Base-by-base conservation (phyloP, 2,888 invertebrate species). In the Diadromus collaris region DNA sequence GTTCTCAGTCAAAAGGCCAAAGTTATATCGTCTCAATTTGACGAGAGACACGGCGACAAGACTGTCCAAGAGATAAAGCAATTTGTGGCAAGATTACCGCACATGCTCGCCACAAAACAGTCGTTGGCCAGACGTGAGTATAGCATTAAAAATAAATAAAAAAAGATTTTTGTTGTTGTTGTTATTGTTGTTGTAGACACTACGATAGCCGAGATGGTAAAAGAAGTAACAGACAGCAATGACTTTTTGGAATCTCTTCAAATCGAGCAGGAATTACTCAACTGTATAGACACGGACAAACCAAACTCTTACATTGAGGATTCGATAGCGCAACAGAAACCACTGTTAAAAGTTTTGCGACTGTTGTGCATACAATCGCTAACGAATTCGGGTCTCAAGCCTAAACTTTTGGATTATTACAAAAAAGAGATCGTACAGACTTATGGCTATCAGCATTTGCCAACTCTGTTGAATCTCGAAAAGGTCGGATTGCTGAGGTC, bases 21-120 rank as follows among this genome's bases (percentile, higher is more conserved):
- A 88, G 93, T 95, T 6, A 96, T 99, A 69, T 95, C 97, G 81
- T 94, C 95, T 0, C 96, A 98, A 88, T 93, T 97, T 88, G 95
- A 97, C 90, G 97, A 97, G 87, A 93, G 95, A 34, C 96, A 97
- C 88, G 94, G 94, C 64, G 96, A 97, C 72, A 97, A 96, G 89
- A 95, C 97, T 0, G 96, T 99, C n/a, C 96, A 97, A 86, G 98
- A 98, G 91, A 97, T 99, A 92, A 98, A 97, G 89, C 95, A 96
- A 87, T 97, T 98, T 90, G 98, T 99, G 2, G 95, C 97, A 44
- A 95, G 96, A 68, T 92, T 99, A 81, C 98, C 98, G 0, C 95
- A 96, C 85, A 94, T 99, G 92, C 92, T 98, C 87, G 95, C 95
- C 24, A 95, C 96, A 82, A 97, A 98, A 87, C 95, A 96, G 88